Evolutionary conservation across 2,113 vertebrate species (phyloP).

Genomic region (Platysternon megacephalum): DNA sequence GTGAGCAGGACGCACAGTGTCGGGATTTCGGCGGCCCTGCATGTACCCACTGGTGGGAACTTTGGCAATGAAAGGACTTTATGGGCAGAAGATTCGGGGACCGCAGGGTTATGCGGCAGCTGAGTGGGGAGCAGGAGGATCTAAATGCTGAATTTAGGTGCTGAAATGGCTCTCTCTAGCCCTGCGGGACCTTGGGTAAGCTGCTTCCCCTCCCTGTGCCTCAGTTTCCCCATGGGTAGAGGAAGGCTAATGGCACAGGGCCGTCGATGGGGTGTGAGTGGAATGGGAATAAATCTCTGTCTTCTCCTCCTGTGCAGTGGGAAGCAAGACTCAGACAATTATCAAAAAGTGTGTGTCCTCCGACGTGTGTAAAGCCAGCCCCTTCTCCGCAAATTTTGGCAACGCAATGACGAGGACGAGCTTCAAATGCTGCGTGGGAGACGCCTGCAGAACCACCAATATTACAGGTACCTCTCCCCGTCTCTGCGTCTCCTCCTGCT

Average conservation of each 20-base stretch:
- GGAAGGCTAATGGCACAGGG: not conserved
- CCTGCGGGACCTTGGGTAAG: not conserved
- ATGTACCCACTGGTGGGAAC: not conserved
- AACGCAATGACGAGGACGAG: rapidly evolving
- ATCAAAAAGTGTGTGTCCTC: not conserved
- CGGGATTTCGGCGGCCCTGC: not conserved
- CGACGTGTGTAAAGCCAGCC: not conserved
- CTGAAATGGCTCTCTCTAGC: not conserved
- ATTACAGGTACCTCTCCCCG: not conserved
- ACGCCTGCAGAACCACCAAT: not conserved
- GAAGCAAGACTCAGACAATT: not conserved
- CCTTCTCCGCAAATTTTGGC: not conserved
- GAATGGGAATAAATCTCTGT: not conserved
- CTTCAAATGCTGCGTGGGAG: not conserved
- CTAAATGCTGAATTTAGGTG: not conserved
- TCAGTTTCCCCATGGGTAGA: not conserved
- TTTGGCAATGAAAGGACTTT: not conserved
- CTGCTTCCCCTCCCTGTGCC: not conserved
- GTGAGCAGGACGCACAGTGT: not conserved
- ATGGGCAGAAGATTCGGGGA: not conserved
- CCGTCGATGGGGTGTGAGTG: not conserved
- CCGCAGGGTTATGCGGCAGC: too few species aligned
- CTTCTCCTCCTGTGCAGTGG: not conserved
- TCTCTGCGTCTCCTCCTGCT: not conserved
- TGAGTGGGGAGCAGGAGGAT: not conserved